A percentile compares a stretch with the other conserved stretches of the same genome.
Evolutionary conservation across 2,888 invertebrate genomes (phyloP).

Genomic region (Trichogramma evanescens): DNA sequence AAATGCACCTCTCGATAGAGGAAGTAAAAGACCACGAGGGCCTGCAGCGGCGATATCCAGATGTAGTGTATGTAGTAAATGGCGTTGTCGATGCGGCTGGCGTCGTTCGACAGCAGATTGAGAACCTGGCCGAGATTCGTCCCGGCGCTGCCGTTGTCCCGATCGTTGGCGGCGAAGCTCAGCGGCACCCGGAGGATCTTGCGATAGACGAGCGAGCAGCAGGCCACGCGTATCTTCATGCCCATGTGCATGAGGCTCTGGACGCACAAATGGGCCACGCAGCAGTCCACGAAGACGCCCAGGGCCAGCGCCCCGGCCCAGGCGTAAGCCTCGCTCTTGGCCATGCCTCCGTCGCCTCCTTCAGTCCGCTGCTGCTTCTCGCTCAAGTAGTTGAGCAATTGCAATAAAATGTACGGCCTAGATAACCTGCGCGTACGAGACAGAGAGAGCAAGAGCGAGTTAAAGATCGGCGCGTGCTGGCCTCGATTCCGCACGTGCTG

Average conservation of each 20-base stretch:
- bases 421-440: slow-evolving; percentile 29
- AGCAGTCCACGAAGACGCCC: slow-evolving; percentile 30
- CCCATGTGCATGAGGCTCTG: slow-evolving; percentile 60
- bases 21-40: slow-evolving; percentile 53
- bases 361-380: slow-evolving; percentile 38
- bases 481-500: too few species aligned
- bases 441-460: background rate
- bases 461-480: too few species aligned
- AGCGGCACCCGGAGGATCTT: slow-evolving; percentile 69
- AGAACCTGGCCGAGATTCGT: slow-evolving; percentile 45
- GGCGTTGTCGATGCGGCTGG: slow-evolving; percentile 66
- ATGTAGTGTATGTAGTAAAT: slow-evolving; percentile 65
- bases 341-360: slow-evolving; percentile 39
- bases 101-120: slow-evolving; percentile 69
- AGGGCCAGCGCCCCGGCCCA: slow-evolving; percentile 45
- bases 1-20: slow-evolving; percentile 50
- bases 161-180: slow-evolving; percentile 45
- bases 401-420: slow-evolving; percentile 36
- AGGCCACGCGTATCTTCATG: slow-evolving; percentile 62
- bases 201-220: slow-evolving; percentile 65
- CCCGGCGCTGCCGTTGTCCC: slow-evolving; percentile 33
- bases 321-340: slow-evolving; percentile 43
- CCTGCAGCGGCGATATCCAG: slow-evolving; percentile 69
- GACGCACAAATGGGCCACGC: slow-evolving; percentile 57
- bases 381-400: slow-evolving; percentile 30